phyloP scores from a whole-genome alignment of 2,113 vertebrate genomes.

The Nothocercus julius region DNA sequence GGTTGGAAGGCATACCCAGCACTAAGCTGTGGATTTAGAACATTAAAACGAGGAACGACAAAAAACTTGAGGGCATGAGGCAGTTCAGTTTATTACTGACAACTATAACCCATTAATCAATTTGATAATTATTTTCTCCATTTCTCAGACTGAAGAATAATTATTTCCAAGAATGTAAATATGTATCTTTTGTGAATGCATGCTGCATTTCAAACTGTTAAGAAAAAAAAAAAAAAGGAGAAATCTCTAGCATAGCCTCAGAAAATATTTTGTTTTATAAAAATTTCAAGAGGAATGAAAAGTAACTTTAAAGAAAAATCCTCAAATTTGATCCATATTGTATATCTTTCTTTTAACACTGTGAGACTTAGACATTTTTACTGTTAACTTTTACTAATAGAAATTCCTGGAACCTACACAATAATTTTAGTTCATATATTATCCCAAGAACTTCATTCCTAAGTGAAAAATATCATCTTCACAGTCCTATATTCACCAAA shows the following conservation, averaged over 20 bases:
- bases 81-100: background rate
- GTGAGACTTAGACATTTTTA: background rate
- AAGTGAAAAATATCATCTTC: background rate
- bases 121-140: background rate
- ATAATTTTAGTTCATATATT: background rate
- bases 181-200: background rate
- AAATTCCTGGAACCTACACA: background rate
- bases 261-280: background rate
- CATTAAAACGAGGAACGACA: background rate
- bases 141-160: background rate
- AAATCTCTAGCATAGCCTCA: background rate
- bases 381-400: background rate
- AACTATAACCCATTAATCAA: background rate
- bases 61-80: background rate
- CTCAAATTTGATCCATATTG: background rate
- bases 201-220: background rate
- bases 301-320: background rate
- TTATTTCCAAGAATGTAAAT: background rate
- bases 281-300: background rate
- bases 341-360: background rate
- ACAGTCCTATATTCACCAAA: background rate
- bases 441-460: background rate
- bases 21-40: background rate
- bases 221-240: too few species aligned
- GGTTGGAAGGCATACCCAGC: background rate